Percentiles rank a stretch among this genome's conserved stretches.
Evolutionary conservation across 1,140 invertebrate genomes (phyloP).

Genomic region (Scaptodrosophila lebanonensis): DNA sequence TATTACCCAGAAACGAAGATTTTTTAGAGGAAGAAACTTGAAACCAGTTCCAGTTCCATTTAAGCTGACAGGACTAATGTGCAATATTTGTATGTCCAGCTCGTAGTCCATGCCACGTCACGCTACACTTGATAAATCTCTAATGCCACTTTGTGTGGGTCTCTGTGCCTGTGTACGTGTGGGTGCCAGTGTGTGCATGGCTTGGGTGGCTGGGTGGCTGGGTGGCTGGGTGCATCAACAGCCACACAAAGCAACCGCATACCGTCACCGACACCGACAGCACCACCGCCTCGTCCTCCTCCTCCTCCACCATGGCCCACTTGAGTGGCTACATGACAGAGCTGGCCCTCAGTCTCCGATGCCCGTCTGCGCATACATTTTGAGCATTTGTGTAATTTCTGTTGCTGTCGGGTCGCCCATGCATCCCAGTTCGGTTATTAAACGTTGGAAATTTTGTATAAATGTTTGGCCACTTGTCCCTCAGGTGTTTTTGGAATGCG

Average conservation of each 20-base stretch:
- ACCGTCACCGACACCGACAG: slow-evolving; percentile 47
- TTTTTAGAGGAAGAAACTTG: too few species aligned
- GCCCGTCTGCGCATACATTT: slow-evolving; percentile 17
- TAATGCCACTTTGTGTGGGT: slow-evolving; percentile 69
- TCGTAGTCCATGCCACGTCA: slow-evolving; percentile 66
- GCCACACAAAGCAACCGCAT: too few species aligned
- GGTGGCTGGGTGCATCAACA: too few species aligned
- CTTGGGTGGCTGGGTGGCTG: too few species aligned
- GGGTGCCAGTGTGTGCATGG: too few species aligned
- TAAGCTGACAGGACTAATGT: too few species aligned
- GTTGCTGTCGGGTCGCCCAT: slow-evolving; percentile 34
- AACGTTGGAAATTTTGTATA: slow-evolving; percentile 53
- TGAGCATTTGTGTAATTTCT: slow-evolving; percentile 68
- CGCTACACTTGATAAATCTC: slow-evolving; percentile 74
- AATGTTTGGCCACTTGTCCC: slow-evolving; percentile 49
- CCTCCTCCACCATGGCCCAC: slow-evolving; percentile 5
- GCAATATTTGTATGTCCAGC: too few species aligned
- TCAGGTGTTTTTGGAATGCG: slow-evolving; percentile 33
- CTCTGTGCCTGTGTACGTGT: neutral
- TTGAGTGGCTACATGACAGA: slow-evolving; percentile 28
- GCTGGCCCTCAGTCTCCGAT: neutral
- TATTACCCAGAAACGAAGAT: too few species aligned
- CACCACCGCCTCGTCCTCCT: slow-evolving; percentile 19
- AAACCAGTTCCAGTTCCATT: too few species aligned
- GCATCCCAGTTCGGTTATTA: slow-evolving; percentile 54